phyloP scores from a whole-genome alignment of 2,113 vertebrate species.

The Dasypus novemcinctus region DNA sequence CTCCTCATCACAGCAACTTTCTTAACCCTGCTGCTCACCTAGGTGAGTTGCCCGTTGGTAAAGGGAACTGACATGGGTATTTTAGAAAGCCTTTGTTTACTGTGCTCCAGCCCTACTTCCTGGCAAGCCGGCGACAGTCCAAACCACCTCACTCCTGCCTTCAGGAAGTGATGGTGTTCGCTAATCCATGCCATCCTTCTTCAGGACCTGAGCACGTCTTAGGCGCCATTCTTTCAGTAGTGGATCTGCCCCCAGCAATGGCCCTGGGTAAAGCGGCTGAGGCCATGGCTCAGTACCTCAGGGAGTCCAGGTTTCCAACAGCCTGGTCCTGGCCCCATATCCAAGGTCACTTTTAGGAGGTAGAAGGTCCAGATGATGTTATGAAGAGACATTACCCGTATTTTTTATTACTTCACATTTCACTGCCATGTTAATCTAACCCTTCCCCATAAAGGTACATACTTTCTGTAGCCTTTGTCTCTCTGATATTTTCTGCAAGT shows the following conservation, averaged over 20 bases:
- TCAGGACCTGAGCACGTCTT: background rate
- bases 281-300: too few relatives aligned
- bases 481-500: background rate
- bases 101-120: rapidly evolving
- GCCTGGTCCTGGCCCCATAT: background rate
- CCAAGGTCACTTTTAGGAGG: background rate
- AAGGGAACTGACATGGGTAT: rapidly evolving
- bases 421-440: rapidly evolving
- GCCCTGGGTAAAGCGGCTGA: background rate
- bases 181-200: rapidly evolving
- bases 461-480: background rate
- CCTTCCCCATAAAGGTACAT: background rate
- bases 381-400: background rate
- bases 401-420: background rate
- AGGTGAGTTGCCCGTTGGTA: slow-evolving; percentile 81
- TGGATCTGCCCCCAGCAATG: rapidly evolving
- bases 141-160: rapidly evolving
- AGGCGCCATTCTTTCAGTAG: rapidly evolving
- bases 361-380: background rate
- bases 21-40: slow-evolving; percentile 93
- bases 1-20: slow-evolving; percentile 95
- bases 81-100: background rate
- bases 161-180: background rate
- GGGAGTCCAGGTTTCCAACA: rapidly evolving
- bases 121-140: rapidly evolving